phyloP scores from a whole-genome alignment of 2,797 vertebrate species.

The Sorex maritimensis region DNA sequence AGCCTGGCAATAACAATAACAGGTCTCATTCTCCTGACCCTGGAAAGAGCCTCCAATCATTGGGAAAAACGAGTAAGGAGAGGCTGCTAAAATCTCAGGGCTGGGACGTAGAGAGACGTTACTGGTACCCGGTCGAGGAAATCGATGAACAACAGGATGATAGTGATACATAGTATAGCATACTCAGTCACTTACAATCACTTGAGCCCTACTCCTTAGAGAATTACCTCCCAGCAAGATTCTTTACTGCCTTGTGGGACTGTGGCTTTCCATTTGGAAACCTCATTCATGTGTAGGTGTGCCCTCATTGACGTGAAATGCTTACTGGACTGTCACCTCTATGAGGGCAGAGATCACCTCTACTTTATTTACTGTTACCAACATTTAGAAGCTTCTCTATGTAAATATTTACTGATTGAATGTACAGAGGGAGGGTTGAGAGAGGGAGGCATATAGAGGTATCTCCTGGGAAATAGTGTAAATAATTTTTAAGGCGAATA shows the following conservation, averaged over 20 bases:
- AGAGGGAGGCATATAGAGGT: not conserved
- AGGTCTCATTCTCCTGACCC: no score
- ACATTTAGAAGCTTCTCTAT: not conserved
- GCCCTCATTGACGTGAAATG: not conserved
- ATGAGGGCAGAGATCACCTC: not conserved
- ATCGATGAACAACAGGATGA: no score
- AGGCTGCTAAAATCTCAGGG: no score
- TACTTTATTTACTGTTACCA: not conserved
- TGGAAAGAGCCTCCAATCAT: no score
- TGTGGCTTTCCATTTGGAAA: not conserved
- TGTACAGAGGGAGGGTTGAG: not conserved
- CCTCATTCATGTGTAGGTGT: not conserved
- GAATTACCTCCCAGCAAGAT: not conserved
- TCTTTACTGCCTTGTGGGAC: not conserved
- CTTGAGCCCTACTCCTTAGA: not conserved
- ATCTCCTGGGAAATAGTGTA: constrained; percentile 3
- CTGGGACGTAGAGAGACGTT: no score
- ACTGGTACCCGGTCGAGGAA: no score
- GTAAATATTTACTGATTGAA: constrained; percentile 36
- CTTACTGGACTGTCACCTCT: not conserved
- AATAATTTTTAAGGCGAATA: constrained; percentile 54
- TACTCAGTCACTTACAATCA: not conserved
- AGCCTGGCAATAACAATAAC: no score
- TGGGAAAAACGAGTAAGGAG: no score
- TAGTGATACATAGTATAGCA: not conserved